phyloP scores from a whole-genome alignment of 1,140 invertebrate species.

The Chymomyza costata region DNA sequence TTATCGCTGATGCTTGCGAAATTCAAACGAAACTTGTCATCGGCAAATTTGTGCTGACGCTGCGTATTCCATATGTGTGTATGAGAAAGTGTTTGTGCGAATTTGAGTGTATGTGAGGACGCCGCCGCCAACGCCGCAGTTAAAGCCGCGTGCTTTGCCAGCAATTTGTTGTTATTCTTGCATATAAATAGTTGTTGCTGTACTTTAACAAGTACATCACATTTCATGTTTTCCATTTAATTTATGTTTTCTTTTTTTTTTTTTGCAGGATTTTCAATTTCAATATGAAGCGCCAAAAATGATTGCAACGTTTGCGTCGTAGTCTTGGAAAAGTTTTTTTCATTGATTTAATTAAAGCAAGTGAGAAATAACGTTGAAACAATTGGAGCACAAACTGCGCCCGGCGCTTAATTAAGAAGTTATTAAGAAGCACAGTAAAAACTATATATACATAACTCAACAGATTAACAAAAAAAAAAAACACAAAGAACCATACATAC shows the following conservation, averaged over 20 bases:
- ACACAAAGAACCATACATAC: constrained; percentile 5
- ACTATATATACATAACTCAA: constrained; percentile 4
- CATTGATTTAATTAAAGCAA: constrained; percentile 60
- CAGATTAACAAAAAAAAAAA: constrained; percentile 2
- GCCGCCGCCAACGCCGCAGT: background rate
- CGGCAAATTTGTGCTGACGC: constrained; percentile 59
- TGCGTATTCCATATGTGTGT: constrained; percentile 19
- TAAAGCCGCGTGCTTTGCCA: background rate
- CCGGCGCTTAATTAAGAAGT: constrained; percentile 3
- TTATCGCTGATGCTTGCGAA: constrained; percentile 67
- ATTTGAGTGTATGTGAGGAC: constrained; percentile 28
- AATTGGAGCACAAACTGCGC: constrained; percentile 13
- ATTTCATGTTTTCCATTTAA: constrained; percentile 72
- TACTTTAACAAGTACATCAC: constrained; percentile 32
- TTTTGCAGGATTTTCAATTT: constrained; percentile 66
- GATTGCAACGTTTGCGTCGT: constrained; percentile 65
- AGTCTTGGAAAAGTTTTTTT: constrained; percentile 66
- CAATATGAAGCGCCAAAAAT: constrained; percentile 73
- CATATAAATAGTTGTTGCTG: too few relatives aligned
- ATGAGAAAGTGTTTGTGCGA: constrained; percentile 23
- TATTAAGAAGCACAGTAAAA: constrained; percentile 6
- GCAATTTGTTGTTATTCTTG: background rate
- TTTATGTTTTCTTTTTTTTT: constrained; percentile 37
- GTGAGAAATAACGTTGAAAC: constrained; percentile 39
- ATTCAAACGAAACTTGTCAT: constrained; percentile 69